phyloP scores from a whole-genome alignment of 2,888 invertebrate species.

The Boloria selene region DNA sequence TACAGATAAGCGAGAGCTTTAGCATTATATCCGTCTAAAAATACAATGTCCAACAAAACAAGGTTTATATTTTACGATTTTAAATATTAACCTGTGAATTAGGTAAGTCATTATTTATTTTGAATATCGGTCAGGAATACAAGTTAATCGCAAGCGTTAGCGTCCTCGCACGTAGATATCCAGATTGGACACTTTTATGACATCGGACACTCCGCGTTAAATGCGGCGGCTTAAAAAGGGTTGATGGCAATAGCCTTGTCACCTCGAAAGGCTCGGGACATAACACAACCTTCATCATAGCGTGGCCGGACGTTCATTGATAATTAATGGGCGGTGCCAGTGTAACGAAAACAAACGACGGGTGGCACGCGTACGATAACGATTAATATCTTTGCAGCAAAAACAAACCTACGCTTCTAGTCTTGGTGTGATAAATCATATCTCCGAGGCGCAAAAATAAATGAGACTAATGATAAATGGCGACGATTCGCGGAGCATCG shows the following conservation, averaged over 20 bases:
- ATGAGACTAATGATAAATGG: conserved; percentile 81
- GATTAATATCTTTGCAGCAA: conserved; percentile 81
- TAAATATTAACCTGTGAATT: conserved; percentile 40
- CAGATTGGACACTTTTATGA: conserved; percentile 81
- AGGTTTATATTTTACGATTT: conserved; percentile 30
- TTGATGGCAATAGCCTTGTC: conserved; percentile 77
- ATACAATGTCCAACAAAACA: conserved; percentile 28
- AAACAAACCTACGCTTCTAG: conserved; percentile 77
- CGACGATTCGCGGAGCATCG: conserved; percentile 65
- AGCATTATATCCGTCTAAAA: conserved; percentile 32
- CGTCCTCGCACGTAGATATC: conserved; percentile 70
- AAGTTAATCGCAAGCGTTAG: conserved; percentile 76
- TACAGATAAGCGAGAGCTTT: conserved; percentile 36
- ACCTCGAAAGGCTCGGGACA: conserved; percentile 76
- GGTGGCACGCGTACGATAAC: conserved; percentile 76
- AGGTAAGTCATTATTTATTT: conserved; percentile 54
- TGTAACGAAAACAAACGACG: conserved; percentile 81
- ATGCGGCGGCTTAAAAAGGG: conserved; percentile 81
- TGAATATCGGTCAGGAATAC: conserved; percentile 62
- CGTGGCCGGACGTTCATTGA: conserved; percentile 78
- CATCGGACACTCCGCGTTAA: conserved; percentile 78
- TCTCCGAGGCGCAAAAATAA: conserved; percentile 80
- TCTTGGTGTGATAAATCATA: conserved; percentile 80
- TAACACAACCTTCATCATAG: conserved; percentile 77
- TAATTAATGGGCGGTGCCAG: conserved; percentile 80